phyloP scores from a whole-genome alignment of 2,888 invertebrate genomes.

The Camponotus fellah region DNA sequence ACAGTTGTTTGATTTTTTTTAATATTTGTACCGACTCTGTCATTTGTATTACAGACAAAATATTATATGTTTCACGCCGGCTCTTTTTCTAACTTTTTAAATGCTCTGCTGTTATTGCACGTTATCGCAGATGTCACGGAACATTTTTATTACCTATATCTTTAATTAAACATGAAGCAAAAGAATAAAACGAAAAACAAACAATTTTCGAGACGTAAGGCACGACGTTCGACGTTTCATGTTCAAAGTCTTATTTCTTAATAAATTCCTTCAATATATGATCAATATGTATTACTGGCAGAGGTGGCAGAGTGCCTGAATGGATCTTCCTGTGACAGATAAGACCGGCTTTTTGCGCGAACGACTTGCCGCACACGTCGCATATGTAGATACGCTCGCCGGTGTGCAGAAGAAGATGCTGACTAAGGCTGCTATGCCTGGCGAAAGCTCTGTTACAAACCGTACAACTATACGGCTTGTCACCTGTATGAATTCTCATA shows the following conservation, averaged over 20 bases:
- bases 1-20: neutral
- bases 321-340: slow-evolving; percentile 77
- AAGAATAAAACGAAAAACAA: neutral
- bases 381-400: slow-evolving; percentile 73
- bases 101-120: neutral
- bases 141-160: neutral
- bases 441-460: slow-evolving; percentile 71
- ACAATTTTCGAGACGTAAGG: neutral
- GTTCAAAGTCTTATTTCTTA: slow-evolving; percentile 54
- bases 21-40: neutral
- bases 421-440: slow-evolving; percentile 67
- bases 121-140: neutral
- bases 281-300: slow-evolving; percentile 74
- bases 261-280: slow-evolving; percentile 70
- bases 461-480: slow-evolving; percentile 72
- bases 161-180: neutral
- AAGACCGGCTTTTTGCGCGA: slow-evolving; percentile 74
- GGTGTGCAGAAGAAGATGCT: slow-evolving; percentile 73
- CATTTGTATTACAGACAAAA: neutral
- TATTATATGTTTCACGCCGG: neutral
- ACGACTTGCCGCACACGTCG: slow-evolving; percentile 73
- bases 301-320: slow-evolving; percentile 67
- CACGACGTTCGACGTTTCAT: neutral
- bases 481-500: slow-evolving; percentile 74
- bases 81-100: neutral